These are phyloP conservation scores for Eira barbara DNA, from an alignment of 2,113 vertebrate genomes.

Conservation along the genomic window DNA sequence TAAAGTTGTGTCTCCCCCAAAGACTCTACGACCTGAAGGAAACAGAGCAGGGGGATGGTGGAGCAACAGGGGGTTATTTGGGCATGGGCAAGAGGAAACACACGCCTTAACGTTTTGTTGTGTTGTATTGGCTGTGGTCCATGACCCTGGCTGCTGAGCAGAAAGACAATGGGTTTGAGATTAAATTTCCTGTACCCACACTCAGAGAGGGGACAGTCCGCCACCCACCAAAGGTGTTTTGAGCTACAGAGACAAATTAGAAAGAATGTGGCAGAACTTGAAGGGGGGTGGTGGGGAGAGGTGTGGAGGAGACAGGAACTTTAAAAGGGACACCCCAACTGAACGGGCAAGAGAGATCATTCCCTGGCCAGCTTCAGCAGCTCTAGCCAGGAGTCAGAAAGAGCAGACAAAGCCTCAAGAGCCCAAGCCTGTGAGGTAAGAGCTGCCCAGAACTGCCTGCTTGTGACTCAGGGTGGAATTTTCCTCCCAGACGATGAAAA, in stretches of 20 bases:
- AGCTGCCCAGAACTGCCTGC: neutral
- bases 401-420: neutral
- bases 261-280: neutral
- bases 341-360: neutral
- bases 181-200: neutral
- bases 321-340: neutral
- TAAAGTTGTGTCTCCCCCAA: neutral
- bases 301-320: neutral
- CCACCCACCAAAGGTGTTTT: neutral
- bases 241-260: neutral
- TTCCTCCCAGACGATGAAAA: conserved; percentile 43
- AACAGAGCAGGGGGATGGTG: neutral
- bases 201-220: neutral
- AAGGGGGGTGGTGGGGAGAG: fast-evolving
- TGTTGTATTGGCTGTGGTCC: neutral
- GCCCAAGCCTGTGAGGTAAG: neutral
- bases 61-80: neutral
- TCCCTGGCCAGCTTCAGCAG: neutral
- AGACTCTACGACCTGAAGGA: neutral
- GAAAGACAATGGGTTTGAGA: neutral
- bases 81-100: neutral
- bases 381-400: neutral
- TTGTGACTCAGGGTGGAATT: conserved; percentile 58
- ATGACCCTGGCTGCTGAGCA: neutral
- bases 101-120: fast-evolving